Conservation (phyloP, 2,113 vertebrate species). For the Poeciliopsis prolifica region DNA sequence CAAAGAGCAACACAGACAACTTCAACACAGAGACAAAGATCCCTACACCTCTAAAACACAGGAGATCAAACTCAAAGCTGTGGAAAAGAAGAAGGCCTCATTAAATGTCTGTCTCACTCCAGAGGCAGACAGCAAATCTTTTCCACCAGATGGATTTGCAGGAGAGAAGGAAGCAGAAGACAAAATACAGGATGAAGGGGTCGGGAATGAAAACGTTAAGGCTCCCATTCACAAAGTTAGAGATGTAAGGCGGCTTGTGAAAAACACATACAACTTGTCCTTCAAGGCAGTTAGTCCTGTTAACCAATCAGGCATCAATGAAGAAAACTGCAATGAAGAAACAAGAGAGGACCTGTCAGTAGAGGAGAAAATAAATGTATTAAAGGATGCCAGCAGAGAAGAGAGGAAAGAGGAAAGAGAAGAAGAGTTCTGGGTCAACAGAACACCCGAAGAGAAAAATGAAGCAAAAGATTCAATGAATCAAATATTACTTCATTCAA, state of each 20-base stretch:
- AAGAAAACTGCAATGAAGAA: constrained; percentile 24
- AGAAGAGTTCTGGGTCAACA: constrained; percentile 16
- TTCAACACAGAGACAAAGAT: constrained; percentile 50
- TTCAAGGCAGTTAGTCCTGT: constrained; percentile 72
- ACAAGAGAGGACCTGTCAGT: constrained; percentile 16
- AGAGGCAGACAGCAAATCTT: constrained; percentile 61
- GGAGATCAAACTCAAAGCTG: constrained; percentile 70
- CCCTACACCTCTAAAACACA: constrained; percentile 71
- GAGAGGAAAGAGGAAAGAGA: constrained; percentile 14
- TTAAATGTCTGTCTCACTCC: constrained; percentile 68
- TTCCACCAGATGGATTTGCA: constrained; percentile 27
- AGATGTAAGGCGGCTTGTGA: constrained; percentile 89
- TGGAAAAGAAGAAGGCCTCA: constrained; percentile 74
- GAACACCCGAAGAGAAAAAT: constrained; percentile 25
- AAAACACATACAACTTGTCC: constrained; percentile 87
- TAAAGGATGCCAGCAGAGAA: constrained; percentile 13
- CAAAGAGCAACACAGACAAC: constrained; percentile 64
- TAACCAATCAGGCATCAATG: constrained; percentile 24
- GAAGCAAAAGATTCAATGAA: constrained; percentile 45
- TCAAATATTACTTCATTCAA: constrained; percentile 29
- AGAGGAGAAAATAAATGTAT: constrained; percentile 13
- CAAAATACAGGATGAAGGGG: constrained; percentile 54
- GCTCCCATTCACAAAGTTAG: constrained; percentile 83
- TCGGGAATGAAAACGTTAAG: constrained; percentile 60
- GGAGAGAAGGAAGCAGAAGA: constrained; percentile 31